These are phyloP conservation scores for Erebia epiphron DNA, from an alignment of 2,888 invertebrate species.

Conservation along the genomic window DNA sequence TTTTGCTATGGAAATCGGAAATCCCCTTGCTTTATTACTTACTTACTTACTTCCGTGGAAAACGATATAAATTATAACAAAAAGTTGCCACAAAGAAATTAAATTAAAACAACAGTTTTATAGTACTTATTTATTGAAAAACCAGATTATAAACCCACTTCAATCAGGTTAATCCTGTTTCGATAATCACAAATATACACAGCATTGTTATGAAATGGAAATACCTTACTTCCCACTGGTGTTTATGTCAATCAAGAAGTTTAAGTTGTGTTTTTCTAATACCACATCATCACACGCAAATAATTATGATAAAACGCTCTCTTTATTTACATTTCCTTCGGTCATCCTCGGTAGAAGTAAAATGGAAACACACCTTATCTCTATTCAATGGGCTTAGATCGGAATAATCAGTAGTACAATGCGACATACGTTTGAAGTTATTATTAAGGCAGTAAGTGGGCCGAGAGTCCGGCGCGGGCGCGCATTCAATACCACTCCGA, in stretches of 20 bases:
- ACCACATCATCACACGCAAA: constrained; percentile 5
- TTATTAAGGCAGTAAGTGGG: constrained; percentile 73
- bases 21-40: constrained; percentile 70
- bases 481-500: constrained; percentile 70
- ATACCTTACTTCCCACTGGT: constrained; percentile 31
- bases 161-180: constrained; percentile 68
- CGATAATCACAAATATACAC: constrained; percentile 55
- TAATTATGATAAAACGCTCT: constrained; percentile 11
- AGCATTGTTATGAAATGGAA: constrained; percentile 57
- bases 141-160: constrained; percentile 67
- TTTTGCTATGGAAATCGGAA: constrained; percentile 73
- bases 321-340: constrained; percentile 31
- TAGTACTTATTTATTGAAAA: constrained; percentile 61
- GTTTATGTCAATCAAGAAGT: constrained; percentile 1
- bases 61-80: constrained; percentile 50
- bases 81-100: constrained; percentile 62
- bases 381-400: constrained; percentile 74
- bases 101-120: constrained; percentile 57
- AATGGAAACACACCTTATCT: constrained; percentile 66
- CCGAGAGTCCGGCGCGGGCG: constrained; percentile 49
- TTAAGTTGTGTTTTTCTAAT: not conserved
- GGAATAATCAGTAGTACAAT: constrained; percentile 78
- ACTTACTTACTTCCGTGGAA: constrained; percentile 69
- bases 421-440: constrained; percentile 77
- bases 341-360: constrained; percentile 32